Evolutionary conservation across 2,797 vertebrate species (phyloP).

Genomic region (Myripristis jacobus): DNA sequence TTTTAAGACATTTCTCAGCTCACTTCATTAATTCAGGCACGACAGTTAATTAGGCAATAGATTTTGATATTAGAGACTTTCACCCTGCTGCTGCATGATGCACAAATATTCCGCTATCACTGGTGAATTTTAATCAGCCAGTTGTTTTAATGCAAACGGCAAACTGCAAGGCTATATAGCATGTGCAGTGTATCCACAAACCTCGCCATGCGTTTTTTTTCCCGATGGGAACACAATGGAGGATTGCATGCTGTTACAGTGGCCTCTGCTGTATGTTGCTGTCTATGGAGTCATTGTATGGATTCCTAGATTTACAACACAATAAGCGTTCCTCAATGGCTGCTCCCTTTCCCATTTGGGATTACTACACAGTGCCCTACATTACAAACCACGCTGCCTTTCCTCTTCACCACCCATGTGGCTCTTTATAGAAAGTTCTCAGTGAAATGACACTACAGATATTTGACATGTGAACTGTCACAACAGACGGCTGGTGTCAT

Average conservation of each 20-base stretch:
- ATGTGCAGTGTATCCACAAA: slow-evolving; percentile 25
- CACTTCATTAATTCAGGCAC: slow-evolving; percentile 73
- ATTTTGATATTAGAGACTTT: slow-evolving; percentile 73
- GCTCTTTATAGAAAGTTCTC: background rate
- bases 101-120: slow-evolving; percentile 63
- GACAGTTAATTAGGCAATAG: slow-evolving; percentile 75
- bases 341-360: background rate
- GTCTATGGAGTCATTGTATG: too few relatives aligned
- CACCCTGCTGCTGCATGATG: slow-evolving; percentile 61
- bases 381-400: background rate
- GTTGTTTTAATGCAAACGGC: slow-evolving; percentile 45
- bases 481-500: background rate
- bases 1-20: slow-evolving; percentile 63
- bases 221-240: slow-evolving; percentile 14
- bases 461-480: background rate
- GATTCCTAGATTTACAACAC: too few relatives aligned
- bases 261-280: too few relatives aligned
- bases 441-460: background rate
- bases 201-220: slow-evolving; percentile 19
- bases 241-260: background rate
- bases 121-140: slow-evolving; percentile 75
- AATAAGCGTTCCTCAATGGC: background rate
- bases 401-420: slow-evolving; percentile 5
- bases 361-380: background rate
- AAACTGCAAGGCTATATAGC: too few relatives aligned